phyloP scores from a whole-genome alignment of 2,113 vertebrate genomes.

The Condylura cristata region DNA sequence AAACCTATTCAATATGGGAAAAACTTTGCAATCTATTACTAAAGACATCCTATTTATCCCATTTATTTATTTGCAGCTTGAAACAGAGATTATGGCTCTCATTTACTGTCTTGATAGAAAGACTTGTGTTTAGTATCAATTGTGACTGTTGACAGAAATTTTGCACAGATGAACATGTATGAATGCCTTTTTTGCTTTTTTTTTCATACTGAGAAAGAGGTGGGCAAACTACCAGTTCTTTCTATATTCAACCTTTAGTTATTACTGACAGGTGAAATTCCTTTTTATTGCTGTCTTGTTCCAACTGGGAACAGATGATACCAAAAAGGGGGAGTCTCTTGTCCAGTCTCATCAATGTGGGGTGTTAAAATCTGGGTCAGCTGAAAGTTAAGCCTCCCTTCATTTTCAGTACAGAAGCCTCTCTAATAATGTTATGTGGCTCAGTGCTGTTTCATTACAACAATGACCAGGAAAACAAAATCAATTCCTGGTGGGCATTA shows the following conservation, averaged over 20 bases:
- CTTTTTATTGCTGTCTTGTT: neutral
- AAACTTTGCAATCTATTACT: conserved; percentile 60
- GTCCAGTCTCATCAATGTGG: conserved; percentile 39
- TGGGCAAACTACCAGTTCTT: neutral
- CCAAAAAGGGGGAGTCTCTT: neutral
- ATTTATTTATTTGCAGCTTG: conserved; percentile 49
- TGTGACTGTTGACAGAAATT: neutral
- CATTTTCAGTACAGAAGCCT: neutral
- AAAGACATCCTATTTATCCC: neutral
- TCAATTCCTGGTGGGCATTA: neutral
- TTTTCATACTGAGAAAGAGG: neutral
- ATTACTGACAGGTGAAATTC: neutral
- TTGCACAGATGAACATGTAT: neutral
- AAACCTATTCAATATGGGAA: conserved; percentile 9
- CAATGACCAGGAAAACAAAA: neutral
- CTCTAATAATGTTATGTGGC: neutral
- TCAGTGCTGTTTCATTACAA: neutral
- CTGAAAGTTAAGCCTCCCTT: neutral
- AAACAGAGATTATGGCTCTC: neutral
- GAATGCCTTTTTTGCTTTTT: neutral
- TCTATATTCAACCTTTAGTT: neutral
- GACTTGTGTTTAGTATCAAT: neutral
- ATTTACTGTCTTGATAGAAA: neutral
- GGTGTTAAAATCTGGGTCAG: neutral
- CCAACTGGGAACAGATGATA: neutral